phyloP scores from a whole-genome alignment of 2,113 vertebrate genomes.

The Erinaceus europaeus region DNA sequence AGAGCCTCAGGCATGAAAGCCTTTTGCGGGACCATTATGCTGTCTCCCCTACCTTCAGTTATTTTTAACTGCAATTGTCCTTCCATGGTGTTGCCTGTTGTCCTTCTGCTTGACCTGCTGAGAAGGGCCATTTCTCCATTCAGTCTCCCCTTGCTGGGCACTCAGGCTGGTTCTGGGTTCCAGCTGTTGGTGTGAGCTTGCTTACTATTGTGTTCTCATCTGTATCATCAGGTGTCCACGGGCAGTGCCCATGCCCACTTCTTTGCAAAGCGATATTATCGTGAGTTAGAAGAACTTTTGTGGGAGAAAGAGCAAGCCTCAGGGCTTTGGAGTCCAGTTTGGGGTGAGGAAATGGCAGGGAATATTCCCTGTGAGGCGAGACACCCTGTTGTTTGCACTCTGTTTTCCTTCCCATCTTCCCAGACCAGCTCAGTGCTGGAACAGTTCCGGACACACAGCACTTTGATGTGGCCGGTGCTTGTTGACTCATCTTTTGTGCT shows the following conservation, averaged over 20 bases:
- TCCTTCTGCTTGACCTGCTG: neutral
- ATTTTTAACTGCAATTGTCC: neutral
- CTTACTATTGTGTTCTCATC: neutral
- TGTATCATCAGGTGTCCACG: neutral
- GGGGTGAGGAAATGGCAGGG: neutral
- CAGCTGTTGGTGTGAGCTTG: neutral
- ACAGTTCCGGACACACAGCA: neutral
- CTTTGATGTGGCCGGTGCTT: too few species aligned
- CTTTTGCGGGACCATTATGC: neutral
- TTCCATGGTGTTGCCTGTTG: neutral
- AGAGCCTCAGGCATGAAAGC: too few species aligned
- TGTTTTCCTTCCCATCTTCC: neutral
- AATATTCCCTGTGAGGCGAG: neutral
- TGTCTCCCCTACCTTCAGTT: neutral
- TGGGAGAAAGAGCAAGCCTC: neutral
- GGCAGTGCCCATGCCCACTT: neutral
- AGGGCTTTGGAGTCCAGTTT: neutral
- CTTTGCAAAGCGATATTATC: neutral
- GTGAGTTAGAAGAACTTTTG: neutral
- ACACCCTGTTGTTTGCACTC: neutral
- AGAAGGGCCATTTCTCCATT: neutral
- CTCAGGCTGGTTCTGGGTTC: neutral
- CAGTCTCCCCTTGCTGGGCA: neutral
- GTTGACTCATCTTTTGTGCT: too few species aligned
- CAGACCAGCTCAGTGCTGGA: neutral